These are phyloP conservation scores for Marmota flaviventris DNA, from an alignment of 2,113 vertebrate species.

Conservation along the genomic window DNA sequence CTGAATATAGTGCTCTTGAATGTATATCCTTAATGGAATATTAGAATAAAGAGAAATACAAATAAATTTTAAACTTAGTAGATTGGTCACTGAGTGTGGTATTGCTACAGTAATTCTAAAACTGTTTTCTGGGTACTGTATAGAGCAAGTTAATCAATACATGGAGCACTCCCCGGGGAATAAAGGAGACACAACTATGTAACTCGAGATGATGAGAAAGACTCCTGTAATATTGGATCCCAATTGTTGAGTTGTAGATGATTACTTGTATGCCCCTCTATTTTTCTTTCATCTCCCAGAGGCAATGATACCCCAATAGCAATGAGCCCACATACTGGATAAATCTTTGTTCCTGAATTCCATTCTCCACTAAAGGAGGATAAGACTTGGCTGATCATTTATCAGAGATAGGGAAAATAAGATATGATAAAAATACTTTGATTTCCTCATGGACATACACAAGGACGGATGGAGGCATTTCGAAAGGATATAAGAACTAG, in stretches of 20 bases:
- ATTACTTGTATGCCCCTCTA: background rate
- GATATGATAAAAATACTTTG: background rate
- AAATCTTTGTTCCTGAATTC: constrained; percentile 48
- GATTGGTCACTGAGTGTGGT: background rate
- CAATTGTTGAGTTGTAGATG: background rate
- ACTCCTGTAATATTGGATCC: background rate
- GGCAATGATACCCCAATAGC: background rate
- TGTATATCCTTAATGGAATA: background rate
- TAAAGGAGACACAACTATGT: background rate
- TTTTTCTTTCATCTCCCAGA: background rate
- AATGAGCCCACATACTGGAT: background rate
- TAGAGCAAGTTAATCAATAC: background rate
- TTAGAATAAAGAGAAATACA: background rate
- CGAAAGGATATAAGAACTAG: background rate
- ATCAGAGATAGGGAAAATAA: background rate
- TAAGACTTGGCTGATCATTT: background rate
- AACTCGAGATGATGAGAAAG: background rate
- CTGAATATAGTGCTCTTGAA: background rate
- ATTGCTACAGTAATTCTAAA: constrained; percentile 38
- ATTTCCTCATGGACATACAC: background rate
- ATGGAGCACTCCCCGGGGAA: background rate
- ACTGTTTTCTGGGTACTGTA: constrained; percentile 21
- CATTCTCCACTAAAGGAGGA: background rate
- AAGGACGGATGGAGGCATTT: background rate
- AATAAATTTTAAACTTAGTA: constrained; percentile 50